Evolutionary conservation across 1,140 invertebrate species (phyloP), one percentile per base, ranked within the genome.

Genomic region (Drosophila pandora): DNA sequence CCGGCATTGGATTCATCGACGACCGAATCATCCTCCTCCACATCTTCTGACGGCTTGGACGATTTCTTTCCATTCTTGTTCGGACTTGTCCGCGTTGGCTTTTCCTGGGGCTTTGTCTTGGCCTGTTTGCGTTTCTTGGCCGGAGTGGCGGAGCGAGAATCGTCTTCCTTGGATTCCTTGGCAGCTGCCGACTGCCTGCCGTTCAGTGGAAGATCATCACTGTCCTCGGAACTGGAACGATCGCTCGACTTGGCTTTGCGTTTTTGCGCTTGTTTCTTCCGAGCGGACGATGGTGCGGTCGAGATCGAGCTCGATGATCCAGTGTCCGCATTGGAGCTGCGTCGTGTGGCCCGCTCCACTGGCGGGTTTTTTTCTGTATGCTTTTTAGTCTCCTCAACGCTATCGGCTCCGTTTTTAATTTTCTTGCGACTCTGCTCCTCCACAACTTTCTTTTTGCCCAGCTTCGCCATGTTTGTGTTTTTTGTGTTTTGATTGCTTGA

Each of bases 181-280:
- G 17, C 17, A 17, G 17, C 0, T 0, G 17, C 17, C 9, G 34
- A 37, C 12, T 2, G 6, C 7, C 21, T 12, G 7, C 82, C 82
- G 45, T 88, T 88, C 1, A 83, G 32, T 2, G 84, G 74, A 13
- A 68, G n/a, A 32, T 75, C 69, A 12, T 88, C 83, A 58, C 72
- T 83, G n/a, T 85, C 84, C 21, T 56, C 34, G 2, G 57, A 64
- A 6, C 2, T 63, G 2, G 67, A 54, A 0, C 56, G 30, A 1
- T 69, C 75, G 3, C 21, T 53, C 5, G 68, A 60, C 7, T 39
- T 54, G 5, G 43, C 37, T 37, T 70, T 82, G 28, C 57, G 54
- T 6, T 76, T 74, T 13, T 12, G 8, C 3, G 17, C 22, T 13
- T 32, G 72, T 37, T 37, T 37, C 12, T 37, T 37, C 3, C 34